These are phyloP conservation scores for Pimephales promelas DNA, from an alignment of 2,113 vertebrate species.

Conservation along the genomic window DNA sequence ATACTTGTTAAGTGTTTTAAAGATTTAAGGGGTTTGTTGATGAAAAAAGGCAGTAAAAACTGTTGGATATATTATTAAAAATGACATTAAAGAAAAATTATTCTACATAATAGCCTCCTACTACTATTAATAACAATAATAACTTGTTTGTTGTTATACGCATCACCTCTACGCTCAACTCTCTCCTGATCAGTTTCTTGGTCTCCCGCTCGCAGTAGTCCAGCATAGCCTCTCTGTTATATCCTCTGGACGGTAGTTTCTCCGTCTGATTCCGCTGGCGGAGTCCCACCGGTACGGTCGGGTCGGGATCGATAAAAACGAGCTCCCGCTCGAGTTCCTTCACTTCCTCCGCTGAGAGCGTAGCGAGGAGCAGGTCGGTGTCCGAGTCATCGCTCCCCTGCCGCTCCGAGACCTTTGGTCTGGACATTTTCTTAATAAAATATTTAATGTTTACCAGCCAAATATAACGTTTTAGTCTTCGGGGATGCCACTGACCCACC, in stretches of 20 bases:
- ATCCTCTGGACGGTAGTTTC: constrained; percentile 65
- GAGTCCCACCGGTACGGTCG: constrained; percentile 73
- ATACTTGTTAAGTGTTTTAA: background rate
- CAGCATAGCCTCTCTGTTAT: constrained; percentile 70
- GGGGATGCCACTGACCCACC: background rate
- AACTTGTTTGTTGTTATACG: background rate
- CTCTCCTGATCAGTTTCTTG: constrained; percentile 77
- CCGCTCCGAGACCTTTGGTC: constrained; percentile 66
- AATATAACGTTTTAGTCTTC: background rate
- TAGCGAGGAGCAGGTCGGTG: constrained; percentile 82
- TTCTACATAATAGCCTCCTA: too few species aligned
- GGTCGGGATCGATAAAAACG: constrained; percentile 78
- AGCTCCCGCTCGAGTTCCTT: constrained; percentile 85
- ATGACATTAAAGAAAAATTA: too few species aligned
- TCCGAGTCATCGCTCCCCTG: constrained; percentile 86
- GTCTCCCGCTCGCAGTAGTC: constrained; percentile 76
- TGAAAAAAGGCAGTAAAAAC: background rate
- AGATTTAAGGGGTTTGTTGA: background rate
- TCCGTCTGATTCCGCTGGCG: constrained; percentile 75
- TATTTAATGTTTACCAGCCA: background rate
- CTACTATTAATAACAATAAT: background rate
- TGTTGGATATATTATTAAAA: too few species aligned
- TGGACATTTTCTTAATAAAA: constrained; percentile 74
- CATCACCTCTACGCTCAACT: constrained; percentile 76
- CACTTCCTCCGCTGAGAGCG: constrained; percentile 85